Conservation (phyloP, 2,113 vertebrate genomes). For the Chaetura pelagica region DNA sequence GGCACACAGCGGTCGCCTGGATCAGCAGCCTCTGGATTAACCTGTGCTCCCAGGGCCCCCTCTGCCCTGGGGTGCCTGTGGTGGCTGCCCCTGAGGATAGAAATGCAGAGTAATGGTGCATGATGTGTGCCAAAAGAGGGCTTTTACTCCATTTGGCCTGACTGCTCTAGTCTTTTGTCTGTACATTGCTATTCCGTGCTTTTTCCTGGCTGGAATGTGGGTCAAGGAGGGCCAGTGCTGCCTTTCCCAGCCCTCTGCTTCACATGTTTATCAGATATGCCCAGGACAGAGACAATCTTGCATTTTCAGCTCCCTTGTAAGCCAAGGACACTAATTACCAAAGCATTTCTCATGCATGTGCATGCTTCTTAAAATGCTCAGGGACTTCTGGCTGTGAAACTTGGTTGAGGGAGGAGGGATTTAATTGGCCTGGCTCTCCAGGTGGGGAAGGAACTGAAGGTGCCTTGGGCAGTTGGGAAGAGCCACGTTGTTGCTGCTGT, state of each 20-base stretch:
- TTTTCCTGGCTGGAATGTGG: too few relatives aligned
- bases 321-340: accelerated
- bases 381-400: background rate
- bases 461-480: background rate
- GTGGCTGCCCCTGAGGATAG: background rate
- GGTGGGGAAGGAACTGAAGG: background rate
- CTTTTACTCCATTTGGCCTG: background rate
- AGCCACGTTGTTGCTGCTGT: accelerated
- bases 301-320: background rate
- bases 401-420: background rate
- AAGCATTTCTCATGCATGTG: background rate
- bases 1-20: background rate
- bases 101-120: accelerated
- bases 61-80: background rate
- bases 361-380: accelerated
- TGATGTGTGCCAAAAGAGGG: too few relatives aligned
- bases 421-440: accelerated
- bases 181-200: too few relatives aligned
- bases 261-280: accelerated
- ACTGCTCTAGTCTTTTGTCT: too few relatives aligned
- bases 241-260: background rate
- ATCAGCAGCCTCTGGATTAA: background rate
- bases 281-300: background rate
- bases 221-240: too few relatives aligned
- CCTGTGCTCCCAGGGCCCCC: background rate